phyloP scores from a whole-genome alignment of 2,888 invertebrate species.

The Tipula lateralis region DNA sequence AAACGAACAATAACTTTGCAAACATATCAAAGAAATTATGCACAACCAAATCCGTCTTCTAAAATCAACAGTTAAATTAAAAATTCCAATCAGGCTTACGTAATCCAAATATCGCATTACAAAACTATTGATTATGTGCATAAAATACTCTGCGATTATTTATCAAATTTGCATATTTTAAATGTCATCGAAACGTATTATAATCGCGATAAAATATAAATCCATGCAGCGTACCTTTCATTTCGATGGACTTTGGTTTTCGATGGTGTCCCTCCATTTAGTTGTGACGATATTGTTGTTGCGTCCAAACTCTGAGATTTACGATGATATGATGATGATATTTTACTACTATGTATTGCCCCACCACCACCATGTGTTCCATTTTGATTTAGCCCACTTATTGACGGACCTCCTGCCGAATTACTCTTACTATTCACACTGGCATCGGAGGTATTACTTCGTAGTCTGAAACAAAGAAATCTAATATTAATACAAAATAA shows the following conservation, averaged over 20 bases:
- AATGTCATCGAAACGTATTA: background rate
- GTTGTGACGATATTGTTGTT: slow-evolving; percentile 46
- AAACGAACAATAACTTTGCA: background rate
- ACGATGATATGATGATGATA: slow-evolving; percentile 54
- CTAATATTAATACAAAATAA: slow-evolving; percentile 37
- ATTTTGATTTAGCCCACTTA: background rate
- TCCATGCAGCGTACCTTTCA: slow-evolving; percentile 37
- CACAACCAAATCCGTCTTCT: background rate
- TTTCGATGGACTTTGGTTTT: slow-evolving; percentile 48
- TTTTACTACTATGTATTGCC: slow-evolving; percentile 34
- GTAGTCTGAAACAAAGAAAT: slow-evolving; percentile 31
- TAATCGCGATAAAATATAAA: slow-evolving; percentile 25
- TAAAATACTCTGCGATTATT: background rate
- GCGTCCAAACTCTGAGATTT: slow-evolving; percentile 83
- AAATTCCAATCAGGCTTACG: background rate
- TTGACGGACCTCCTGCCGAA: background rate
- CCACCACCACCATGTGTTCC: background rate
- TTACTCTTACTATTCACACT: slow-evolving; percentile 12
- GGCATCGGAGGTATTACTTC: slow-evolving; percentile 26
- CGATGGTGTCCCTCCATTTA: slow-evolving; percentile 36
- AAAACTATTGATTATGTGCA: background rate
- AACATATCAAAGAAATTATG: background rate
- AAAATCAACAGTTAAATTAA: background rate
- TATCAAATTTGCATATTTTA: background rate
- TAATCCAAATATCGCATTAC: background rate